Evolutionary conservation across 2,113 vertebrate genomes (phyloP), one percentile per base, ranked within the genome.

Genomic region (Ceyx margarethae): DNA sequence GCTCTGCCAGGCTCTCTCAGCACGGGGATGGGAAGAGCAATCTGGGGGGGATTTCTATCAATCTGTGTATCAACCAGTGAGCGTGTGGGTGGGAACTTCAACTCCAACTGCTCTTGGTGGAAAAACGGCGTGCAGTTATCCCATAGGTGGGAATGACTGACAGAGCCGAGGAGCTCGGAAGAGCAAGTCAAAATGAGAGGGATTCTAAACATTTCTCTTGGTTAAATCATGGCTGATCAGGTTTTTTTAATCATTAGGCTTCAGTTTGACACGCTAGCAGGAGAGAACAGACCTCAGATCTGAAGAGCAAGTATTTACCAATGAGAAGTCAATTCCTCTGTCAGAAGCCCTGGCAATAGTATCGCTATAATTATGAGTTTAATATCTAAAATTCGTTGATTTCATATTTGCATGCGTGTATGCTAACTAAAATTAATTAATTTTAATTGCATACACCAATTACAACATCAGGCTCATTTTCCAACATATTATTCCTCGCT

Each of bases 361-460:
- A 91, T 87, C 93, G 51, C 79, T 93, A 91, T 97, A 97, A 98
- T 98, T 97, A 97, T 68, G 96, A 96, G 93, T 96, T 97, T 96
- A 98, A 97, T 98, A 97, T 93, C 96, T 96, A 91, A 97, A 97
- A 97, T 97, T 86, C 95, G 61, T 97, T 97, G 97, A 97, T 98
- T 98, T 97, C 89, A 81, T 97, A 97, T 98, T 97, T 97, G 97
- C 92, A 97, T 96, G 97, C 96, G 95, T 95, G 92, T 96, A 96
- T 97, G 95, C 96, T 96, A 97, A 97, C 94, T 96, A 95, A 97
- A 97, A 98, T 98, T 98, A 98, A 98, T 98, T 97, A 98, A 97
- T 97, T 98, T 97, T 98, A 98, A 97, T 97, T 98, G 93, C 93
- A 90, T 93, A 97, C 91, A 97, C 96, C 97, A 98, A 96, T 97